Evolutionary conservation across 64 coral and sea anemone species (phyloP).

Genomic region (Porites lutea): DNA sequence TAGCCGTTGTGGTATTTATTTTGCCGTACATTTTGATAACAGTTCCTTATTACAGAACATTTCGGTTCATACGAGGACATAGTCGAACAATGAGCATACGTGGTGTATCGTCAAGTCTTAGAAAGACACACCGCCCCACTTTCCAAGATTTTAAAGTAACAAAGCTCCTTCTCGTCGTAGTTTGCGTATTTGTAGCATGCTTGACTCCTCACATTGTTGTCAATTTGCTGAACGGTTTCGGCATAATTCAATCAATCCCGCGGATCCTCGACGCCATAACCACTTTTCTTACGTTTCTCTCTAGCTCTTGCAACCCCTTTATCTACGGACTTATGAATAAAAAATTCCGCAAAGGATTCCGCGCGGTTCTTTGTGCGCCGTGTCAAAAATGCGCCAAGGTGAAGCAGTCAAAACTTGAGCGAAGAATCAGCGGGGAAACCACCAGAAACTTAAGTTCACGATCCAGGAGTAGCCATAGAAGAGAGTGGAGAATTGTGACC

Average conservation of each 20-base stretch:
- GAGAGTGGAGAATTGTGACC: constrained; percentile 13
- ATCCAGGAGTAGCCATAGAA: constrained; percentile 24
- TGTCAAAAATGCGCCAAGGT: constrained; percentile 50
- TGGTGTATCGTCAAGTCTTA: constrained; percentile 51
- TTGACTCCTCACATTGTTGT: constrained; percentile 86
- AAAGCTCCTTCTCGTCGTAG: constrained; percentile 77
- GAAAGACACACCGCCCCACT: constrained; percentile 51
- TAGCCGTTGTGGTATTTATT: constrained; percentile 75
- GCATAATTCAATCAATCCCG: constrained; percentile 74
- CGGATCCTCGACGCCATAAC: constrained; percentile 69
- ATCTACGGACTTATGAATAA: constrained; percentile 91
- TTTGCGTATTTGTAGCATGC: constrained; percentile 87
- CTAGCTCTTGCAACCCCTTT: constrained; percentile 83
- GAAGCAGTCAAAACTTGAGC: constrained; percentile 24
- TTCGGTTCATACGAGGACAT: constrained; percentile 85
- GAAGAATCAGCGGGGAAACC: constrained; percentile 43
- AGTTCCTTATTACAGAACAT: constrained; percentile 79
- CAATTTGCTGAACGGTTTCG: constrained; percentile 74
- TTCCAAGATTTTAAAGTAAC: constrained; percentile 95
- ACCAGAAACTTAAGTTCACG: constrained; percentile 41
- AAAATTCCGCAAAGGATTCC: constrained; percentile 91
- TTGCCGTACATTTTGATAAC: constrained; percentile 81
- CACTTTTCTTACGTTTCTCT: constrained; percentile 73
- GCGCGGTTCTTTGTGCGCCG: constrained; percentile 69
- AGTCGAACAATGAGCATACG: constrained; percentile 65